A percentile compares a stretch with the other conserved stretches of the same genome.
phyloP scores from a whole-genome alignment of 2,797 vertebrate species.

The Podarcis lilfordi region DNA sequence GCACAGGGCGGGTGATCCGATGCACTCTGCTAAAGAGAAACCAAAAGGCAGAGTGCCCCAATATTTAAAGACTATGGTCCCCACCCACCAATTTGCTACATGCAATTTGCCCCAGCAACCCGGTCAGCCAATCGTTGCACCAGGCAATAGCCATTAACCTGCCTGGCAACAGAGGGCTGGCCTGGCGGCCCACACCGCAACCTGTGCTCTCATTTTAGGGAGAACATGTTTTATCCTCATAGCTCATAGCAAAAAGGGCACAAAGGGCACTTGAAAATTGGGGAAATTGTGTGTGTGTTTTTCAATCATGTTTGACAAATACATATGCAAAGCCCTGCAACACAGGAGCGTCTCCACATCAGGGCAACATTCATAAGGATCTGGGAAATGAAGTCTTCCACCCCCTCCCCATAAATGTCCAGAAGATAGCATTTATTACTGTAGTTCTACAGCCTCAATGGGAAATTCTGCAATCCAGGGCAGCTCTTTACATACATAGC shows the following conservation, averaged over 20 bases:
- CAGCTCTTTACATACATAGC: background rate
- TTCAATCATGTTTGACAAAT: background rate
- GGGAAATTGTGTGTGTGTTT: background rate
- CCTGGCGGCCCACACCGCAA: no score
- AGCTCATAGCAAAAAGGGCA: background rate
- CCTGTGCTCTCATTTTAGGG: no score
- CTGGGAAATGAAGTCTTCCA: background rate
- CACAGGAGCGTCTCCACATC: background rate
- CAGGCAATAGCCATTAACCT: no score
- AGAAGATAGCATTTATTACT: background rate
- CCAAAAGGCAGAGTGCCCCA: no score
- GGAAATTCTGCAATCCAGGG: background rate
- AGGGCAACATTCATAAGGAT: background rate
- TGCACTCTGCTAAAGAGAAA: no score
- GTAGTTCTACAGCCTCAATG: background rate
- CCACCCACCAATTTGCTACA: no score
- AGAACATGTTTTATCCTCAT: background rate
- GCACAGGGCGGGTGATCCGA: no score
- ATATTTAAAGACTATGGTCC: no score
- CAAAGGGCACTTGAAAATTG: background rate
- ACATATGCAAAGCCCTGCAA: background rate
- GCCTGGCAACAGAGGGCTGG: no score
- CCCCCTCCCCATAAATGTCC: background rate
- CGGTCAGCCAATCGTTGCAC: no score
- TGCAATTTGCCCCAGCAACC: no score